Evolutionary conservation across 2,888 invertebrate genomes (phyloP), one percentile per base, ranked within the genome.

Genomic region (Hemicrepidius hirtus): DNA sequence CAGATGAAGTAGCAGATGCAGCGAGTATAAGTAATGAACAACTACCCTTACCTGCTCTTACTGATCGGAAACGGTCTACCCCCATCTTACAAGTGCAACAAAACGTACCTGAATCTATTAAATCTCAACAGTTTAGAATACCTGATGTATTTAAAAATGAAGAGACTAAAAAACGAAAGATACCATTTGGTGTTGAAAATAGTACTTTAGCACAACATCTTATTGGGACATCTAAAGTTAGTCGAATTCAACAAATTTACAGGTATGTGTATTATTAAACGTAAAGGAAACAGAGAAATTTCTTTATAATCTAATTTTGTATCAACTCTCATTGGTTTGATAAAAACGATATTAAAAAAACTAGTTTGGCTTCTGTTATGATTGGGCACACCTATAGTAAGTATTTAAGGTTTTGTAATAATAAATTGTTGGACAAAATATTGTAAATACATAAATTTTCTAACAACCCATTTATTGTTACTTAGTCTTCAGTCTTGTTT

Each of bases 1-100:
- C 97, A 12, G 95, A 96, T 85, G 93, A 92, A 84, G 91, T 92
- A 63, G 94, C 95, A 0, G 89, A 91, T 75, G 87, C 88, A 68
- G 90, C 92, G 59, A 89, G 89, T 74, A 89, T 89, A 78, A 91
- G 91, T 79, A 94, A 94, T 84, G 89, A 88, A 70, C 89, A 89
- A 79, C 84, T 91, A 79, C 88, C 89, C 53, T 81, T 85, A 69
- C 88, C 89, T 32, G 79, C 85, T 24, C 86, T 87, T 75, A 90
- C 89, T 55, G 87, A 85, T 75, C 80, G 86, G 50, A 87, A 86
- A 82, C 80, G 85, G 73, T 78, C 82, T 28, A 66, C 79, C 37
- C 60, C 74, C 12, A 59, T 70, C 12, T 72, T 67, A 68, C 78
- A 75, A 62, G 77, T 86, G 44, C 73, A 75, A 40, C 60, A 68